These are phyloP conservation scores for Alethe diademata DNA, from an alignment of 2,113 vertebrate genomes.

Conservation along the genomic window DNA sequence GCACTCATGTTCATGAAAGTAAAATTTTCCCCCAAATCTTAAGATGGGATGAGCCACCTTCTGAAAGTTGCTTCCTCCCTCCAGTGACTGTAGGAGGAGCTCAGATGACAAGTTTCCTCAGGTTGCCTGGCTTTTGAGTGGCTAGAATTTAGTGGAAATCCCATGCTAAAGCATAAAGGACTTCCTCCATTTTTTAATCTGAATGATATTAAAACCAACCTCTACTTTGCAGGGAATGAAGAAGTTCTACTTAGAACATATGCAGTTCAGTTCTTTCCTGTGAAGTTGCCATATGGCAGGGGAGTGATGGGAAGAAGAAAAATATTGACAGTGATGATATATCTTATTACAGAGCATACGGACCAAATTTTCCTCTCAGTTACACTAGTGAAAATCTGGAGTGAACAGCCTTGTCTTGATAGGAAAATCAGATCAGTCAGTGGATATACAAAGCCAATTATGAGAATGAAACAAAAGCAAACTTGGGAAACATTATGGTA, in stretches of 20 bases:
- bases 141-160: not conserved
- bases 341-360: constrained; percentile 63
- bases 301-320: constrained; percentile 60
- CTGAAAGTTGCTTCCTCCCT: not conserved
- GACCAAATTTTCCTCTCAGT: constrained; percentile 65
- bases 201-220: constrained; percentile 26
- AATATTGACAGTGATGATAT: constrained; percentile 67
- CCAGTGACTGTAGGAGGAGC: not conserved
- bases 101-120: not conserved
- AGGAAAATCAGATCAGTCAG: constrained; percentile 58
- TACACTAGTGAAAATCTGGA: constrained; percentile 64
- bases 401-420: constrained; percentile 49
- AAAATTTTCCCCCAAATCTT: not conserved
- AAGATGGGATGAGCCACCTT: not conserved
- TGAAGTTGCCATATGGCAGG: constrained; percentile 63
- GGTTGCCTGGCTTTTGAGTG: not conserved
- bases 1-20: not conserved
- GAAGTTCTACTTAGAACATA: constrained; percentile 59
- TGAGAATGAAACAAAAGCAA: constrained; percentile 61
- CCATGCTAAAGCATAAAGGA: not conserved
- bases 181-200: constrained; percentile 13
- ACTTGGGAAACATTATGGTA: constrained; percentile 58
- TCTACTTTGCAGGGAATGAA: constrained; percentile 16
- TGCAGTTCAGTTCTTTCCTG: constrained; percentile 53
- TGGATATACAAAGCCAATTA: constrained; percentile 66